Percentiles rank a stretch among this genome's conserved stretches.
phyloP scores from a whole-genome alignment of 1,140 invertebrate genomes.

The Lasaia peninsularis region DNA sequence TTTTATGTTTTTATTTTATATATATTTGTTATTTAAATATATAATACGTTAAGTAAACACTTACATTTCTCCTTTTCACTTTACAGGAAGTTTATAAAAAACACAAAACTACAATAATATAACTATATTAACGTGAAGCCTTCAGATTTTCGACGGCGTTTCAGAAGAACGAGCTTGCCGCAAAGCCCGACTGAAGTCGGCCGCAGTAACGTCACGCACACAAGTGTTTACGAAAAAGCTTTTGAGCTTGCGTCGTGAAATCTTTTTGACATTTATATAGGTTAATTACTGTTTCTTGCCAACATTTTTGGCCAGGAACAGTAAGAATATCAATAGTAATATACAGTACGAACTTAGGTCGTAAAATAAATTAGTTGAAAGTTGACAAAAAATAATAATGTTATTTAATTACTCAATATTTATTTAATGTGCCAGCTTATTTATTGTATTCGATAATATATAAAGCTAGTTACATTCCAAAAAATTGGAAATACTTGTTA shows the following conservation, averaged over 20 bases:
- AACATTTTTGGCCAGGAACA: too few species aligned
- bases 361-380: too few species aligned
- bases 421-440: too few species aligned
- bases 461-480: too few species aligned
- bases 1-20: neutral
- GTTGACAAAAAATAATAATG: too few species aligned
- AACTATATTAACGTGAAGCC: conserved; percentile 18
- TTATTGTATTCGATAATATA: too few species aligned
- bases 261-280: conserved; percentile 6
- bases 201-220: conserved; percentile 59
- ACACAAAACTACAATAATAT: conserved; percentile 8
- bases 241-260: conserved; percentile 31
- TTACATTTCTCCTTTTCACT: conserved; percentile 33
- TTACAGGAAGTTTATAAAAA: conserved; percentile 17
- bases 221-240: conserved; percentile 28
- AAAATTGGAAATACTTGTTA: too few species aligned
- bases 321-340: too few species aligned
- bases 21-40: neutral
- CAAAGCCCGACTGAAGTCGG: conserved; percentile 54
- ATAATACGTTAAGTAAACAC: conserved; percentile 14
- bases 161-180: conserved; percentile 43
- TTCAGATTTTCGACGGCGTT: conserved; percentile 36
- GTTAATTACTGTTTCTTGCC: conserved; percentile 21
- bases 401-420: too few species aligned
- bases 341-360: too few species aligned